Evolutionary conservation across 2,113 vertebrate species (phyloP), one percentile per base, ranked within the genome.

Genomic region (Mormyrus iriodes): DNA sequence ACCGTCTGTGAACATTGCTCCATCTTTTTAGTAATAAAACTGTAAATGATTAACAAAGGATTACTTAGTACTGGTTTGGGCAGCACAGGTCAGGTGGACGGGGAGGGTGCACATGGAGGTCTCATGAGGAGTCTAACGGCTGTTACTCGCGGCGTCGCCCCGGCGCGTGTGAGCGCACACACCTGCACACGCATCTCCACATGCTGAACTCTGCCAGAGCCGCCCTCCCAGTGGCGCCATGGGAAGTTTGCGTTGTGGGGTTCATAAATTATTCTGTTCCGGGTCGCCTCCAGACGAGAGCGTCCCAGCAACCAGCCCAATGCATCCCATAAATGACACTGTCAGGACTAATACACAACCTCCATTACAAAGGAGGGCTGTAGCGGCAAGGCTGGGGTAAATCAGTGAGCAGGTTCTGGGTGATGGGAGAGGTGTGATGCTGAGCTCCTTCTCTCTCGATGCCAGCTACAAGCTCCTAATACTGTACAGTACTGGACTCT

Each of bases 251-350:
- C 89, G 90, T 65, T 10, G 31, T 0, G n/a, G 91, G 51, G 88
- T 91, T 93, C 93, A 93, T 94, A 93, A 94, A 94, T 94, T 92
- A 94, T 93, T 93, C 93, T 85, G 65, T 91, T 94, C 93, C 91
- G 92, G 94, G 92, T 92, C 94, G 93, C 93, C 93, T 94, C 94
- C 93, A 95, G 94, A 94, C 92, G 93, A 93, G 93, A 94, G 93
- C 92, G 88, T 93, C 93, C 92, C 92, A 90, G 83, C 92, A 87
- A 91, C 85, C 84, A 42, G 58, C 93, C 88, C 49, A 90, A 89
- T 89, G 88, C 86, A 65, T 91, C 90, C 85, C 94, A 94, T 95
- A 95, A 95, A 95, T 93, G 93, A 93, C 92, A 87, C 92, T 93
- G 93, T 95, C 93, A 93, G 91, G 88, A 87, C 88, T 92, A 89